A percentile compares a stretch with the other conserved stretches of the same genome.
phyloP scores from a whole-genome alignment of 2,113 vertebrate species.

The Rhipidura dahli region DNA sequence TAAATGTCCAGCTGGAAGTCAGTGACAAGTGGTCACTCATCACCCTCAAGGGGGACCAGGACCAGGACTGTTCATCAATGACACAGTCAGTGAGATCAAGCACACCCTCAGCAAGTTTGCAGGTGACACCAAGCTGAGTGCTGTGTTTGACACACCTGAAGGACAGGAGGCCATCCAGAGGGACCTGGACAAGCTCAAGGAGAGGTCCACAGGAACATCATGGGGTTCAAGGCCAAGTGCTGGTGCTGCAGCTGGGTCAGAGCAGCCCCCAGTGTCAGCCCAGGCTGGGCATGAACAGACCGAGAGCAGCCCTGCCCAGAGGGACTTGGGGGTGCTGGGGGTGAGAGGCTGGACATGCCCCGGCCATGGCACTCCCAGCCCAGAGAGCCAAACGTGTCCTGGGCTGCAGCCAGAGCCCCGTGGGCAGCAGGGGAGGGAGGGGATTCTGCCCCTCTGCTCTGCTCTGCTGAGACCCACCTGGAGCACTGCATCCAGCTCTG shows the following conservation, averaged over 20 bases:
- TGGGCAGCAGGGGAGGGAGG: neutral
- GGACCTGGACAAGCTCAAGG: accelerated
- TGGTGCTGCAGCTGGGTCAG: accelerated
- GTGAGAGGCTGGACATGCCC: neutral
- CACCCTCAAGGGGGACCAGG: too few species aligned
- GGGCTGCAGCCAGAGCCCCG: neutral
- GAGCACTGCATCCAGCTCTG: neutral
- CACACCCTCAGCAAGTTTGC: neutral
- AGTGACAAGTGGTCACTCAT: accelerated
- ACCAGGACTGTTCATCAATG: neutral
- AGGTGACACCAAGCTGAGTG: neutral
- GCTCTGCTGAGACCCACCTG: neutral
- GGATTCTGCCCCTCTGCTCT: neutral
- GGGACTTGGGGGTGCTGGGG: neutral
- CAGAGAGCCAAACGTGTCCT: neutral
- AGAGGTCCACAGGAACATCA: accelerated
- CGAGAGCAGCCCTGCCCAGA: neutral
- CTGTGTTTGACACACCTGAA: neutral
- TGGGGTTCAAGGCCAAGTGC: neutral
- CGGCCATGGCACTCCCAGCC: neutral
- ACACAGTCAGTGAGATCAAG: neutral
- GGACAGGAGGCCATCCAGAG: neutral
- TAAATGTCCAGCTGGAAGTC: neutral
- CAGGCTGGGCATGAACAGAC: neutral
- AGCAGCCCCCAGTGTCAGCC: accelerated